Conservation (phyloP, 1,140 invertebrate genomes). For the Euglossa dilemma region DNA sequence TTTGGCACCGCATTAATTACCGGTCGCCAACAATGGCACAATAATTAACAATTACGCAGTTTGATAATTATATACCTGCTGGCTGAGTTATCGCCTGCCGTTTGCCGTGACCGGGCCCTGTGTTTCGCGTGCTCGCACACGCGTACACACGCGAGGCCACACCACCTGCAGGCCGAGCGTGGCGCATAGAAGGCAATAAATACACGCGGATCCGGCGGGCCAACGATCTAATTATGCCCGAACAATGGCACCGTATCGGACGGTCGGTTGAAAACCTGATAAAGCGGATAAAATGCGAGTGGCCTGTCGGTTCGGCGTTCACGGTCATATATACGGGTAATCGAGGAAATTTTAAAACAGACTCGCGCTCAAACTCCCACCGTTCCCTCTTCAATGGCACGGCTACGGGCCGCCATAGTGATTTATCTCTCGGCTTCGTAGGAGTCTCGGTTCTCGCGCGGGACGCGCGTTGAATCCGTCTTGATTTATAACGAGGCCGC, state of each 20-base stretch:
- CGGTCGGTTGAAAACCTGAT: slow-evolving; percentile 36
- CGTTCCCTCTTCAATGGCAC: background rate
- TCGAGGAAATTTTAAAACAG: slow-evolving; percentile 35
- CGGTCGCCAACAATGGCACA: slow-evolving; percentile 73
- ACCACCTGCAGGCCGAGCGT: slow-evolving; percentile 13
- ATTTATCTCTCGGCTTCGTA: slow-evolving; percentile 42
- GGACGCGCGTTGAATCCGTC: slow-evolving; percentile 30
- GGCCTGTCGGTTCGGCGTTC: background rate
- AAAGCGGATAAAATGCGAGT: slow-evolving; percentile 38
- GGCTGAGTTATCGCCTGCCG: slow-evolving; percentile 71
- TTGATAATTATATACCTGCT: slow-evolving; percentile 75
- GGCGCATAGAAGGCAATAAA: slow-evolving; percentile 39
- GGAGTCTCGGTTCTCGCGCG: slow-evolving; percentile 32
- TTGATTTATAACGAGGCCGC: slow-evolving; percentile 52
- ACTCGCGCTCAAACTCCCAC: background rate
- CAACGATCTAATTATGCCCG: slow-evolving; percentile 42
- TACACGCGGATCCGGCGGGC: slow-evolving; percentile 37
- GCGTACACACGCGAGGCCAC: slow-evolving; percentile 8
- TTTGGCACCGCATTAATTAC: slow-evolving; percentile 73
- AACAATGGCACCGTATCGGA: slow-evolving; percentile 50
- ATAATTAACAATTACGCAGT: slow-evolving; percentile 80
- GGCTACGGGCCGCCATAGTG: slow-evolving; percentile 22
- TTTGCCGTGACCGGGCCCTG: slow-evolving; percentile 25
- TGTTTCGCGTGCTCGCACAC: slow-evolving; percentile 21
- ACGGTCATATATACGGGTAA: background rate